These are phyloP conservation scores for Danio tinwini DNA, from an alignment of 2,797 vertebrate species.

Conservation along the genomic window DNA sequence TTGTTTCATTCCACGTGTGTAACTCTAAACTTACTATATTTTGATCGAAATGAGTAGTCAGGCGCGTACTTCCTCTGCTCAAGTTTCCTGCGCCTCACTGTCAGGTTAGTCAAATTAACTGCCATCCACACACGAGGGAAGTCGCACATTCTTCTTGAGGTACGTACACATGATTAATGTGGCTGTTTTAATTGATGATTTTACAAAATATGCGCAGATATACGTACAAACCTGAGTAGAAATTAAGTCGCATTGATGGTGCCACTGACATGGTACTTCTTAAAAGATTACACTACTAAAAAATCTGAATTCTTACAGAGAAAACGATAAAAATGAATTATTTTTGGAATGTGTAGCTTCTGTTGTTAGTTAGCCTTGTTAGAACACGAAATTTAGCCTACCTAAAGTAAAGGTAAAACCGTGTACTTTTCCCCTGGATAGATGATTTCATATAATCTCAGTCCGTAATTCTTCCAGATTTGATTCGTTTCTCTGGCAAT, in stretches of 20 bases:
- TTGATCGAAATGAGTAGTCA: constrained; percentile 39
- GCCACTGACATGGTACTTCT: too few relatives aligned
- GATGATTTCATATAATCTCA: not conserved
- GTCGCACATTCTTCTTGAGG: constrained; percentile 46
- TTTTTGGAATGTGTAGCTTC: not conserved
- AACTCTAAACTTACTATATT: not conserved
- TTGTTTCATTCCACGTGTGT: not conserved
- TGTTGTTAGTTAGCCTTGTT: not conserved
- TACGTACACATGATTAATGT: constrained; percentile 33
- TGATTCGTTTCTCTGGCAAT: not conserved
- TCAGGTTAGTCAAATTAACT: constrained; percentile 31
- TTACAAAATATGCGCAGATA: not conserved
- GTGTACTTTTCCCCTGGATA: not conserved
- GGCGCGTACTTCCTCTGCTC: constrained; percentile 56
- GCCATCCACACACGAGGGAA: constrained; percentile 39
- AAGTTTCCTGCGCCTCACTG: constrained; percentile 59
- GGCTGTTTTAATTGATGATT: not conserved
- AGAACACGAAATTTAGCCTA: not conserved
- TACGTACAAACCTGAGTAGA: not conserved
- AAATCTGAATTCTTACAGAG: too few relatives aligned
- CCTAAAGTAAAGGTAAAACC: not conserved
- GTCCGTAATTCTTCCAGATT: not conserved
- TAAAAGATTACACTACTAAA: not conserved
- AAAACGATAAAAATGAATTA: not conserved
- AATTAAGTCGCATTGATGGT: not conserved